phyloP scores from a whole-genome alignment of 2,113 vertebrate species.

The Platysteira castanea region DNA sequence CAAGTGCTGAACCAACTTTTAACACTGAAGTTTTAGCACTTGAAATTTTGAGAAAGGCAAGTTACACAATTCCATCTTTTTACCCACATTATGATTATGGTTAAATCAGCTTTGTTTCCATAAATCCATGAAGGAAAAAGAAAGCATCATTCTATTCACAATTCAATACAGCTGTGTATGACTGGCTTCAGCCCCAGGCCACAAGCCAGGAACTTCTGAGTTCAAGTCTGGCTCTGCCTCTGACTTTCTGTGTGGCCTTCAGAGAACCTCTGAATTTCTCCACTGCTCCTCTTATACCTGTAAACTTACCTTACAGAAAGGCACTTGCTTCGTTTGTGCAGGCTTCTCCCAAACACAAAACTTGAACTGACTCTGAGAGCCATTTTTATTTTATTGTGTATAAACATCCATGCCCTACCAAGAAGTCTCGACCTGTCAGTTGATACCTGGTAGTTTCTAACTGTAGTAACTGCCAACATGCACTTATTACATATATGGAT shows the following conservation, averaged over 20 bases:
- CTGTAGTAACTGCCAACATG: not conserved
- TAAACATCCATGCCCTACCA: not conserved
- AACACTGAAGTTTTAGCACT: not conserved
- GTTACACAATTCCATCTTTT: not conserved
- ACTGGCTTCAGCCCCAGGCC: constrained; percentile 4
- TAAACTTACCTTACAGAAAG: not conserved
- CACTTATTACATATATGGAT: not conserved
- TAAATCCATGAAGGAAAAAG: not conserved
- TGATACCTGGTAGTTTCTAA: not conserved
- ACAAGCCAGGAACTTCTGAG: constrained; percentile 49
- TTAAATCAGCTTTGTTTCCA: not conserved
- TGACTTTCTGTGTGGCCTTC: constrained; percentile 17
- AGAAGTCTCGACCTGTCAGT: not conserved
- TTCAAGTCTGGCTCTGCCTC: constrained; percentile 14
- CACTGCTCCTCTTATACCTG: not conserved
- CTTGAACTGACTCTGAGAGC: not conserved
- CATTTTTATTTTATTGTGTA: not conserved
- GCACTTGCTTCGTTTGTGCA: not conserved
- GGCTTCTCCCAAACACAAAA: not conserved
- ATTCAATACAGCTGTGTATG: not conserved
- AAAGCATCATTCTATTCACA: not conserved
- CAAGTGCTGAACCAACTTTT: not conserved
- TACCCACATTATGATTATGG: not conserved
- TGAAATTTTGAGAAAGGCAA: not conserved
- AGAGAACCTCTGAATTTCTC: not conserved